phyloP scores from a whole-genome alignment of 2,888 invertebrate species.

The Dolomedes plantarius region DNA sequence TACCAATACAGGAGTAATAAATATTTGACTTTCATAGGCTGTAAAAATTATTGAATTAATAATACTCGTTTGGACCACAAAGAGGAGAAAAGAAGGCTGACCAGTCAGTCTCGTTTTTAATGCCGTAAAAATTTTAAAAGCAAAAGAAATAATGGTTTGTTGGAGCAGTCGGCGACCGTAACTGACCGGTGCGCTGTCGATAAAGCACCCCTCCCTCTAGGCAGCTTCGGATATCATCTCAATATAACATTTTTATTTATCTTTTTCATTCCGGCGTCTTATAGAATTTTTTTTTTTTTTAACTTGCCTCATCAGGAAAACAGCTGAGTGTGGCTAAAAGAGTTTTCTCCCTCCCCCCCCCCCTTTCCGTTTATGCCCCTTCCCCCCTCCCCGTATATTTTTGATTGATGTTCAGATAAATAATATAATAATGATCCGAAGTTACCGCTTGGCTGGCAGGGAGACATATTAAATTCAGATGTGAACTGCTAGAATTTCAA shows the following conservation, averaged over 20 bases:
- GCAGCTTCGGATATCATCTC: constrained; percentile 25
- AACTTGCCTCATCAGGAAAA: constrained; percentile 61
- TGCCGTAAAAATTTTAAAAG: too few relatives aligned
- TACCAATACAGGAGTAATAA: too few relatives aligned
- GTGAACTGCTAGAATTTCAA: constrained; percentile 71
- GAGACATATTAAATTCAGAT: constrained; percentile 72
- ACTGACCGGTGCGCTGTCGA: constrained; percentile 17
- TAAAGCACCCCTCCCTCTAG: constrained; percentile 5
- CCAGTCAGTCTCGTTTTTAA: too few relatives aligned
- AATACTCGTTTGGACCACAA: too few relatives aligned
- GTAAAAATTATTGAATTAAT: too few relatives aligned
- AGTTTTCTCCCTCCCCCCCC: constrained; percentile 50
- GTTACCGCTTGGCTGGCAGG: constrained; percentile 60
- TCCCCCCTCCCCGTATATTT: constrained; percentile 54
- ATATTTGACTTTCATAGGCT: too few relatives aligned
- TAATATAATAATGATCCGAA: constrained; percentile 71
- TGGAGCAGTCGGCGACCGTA: background rate
- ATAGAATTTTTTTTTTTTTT: constrained; percentile 28
- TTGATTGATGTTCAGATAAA: constrained; percentile 72
- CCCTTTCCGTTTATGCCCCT: background rate
- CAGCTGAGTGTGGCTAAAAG: constrained; percentile 65
- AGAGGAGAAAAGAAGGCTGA: too few relatives aligned
- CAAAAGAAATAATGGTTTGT: background rate
- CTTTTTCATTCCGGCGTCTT: constrained; percentile 49
- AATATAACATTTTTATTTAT: constrained; percentile 61